A percentile compares a stretch with the other conserved stretches of the same genome.
Evolutionary conservation across 2,888 invertebrate species (phyloP).

Genomic region (Molorchus minor): DNA sequence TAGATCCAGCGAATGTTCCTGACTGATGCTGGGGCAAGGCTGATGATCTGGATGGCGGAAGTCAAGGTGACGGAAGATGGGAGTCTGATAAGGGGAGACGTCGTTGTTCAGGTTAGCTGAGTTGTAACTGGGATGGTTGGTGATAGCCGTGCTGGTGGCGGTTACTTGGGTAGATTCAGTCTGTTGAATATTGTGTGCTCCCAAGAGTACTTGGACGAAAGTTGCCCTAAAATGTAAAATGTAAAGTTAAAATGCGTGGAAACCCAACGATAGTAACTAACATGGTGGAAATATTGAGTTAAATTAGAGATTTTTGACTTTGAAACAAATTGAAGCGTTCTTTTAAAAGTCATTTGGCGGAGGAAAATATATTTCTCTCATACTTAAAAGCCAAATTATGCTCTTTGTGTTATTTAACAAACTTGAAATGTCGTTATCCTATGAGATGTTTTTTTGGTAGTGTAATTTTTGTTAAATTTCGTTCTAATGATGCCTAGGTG

Average conservation of each 20-base stretch:
- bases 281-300: too few species aligned
- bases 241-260: too few species aligned
- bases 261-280: slow-evolving; percentile 55
- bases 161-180: slow-evolving; percentile 44
- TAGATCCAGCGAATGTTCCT: slow-evolving; percentile 55
- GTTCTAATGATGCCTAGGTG: too few species aligned
- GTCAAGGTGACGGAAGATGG: slow-evolving; percentile 28
- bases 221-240: slow-evolving; percentile 5
- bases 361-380: too few species aligned
- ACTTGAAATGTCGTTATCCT: too few species aligned
- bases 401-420: too few species aligned
- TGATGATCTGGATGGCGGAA: slow-evolving; percentile 32
- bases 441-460: too few species aligned
- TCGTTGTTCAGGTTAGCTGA: slow-evolving; percentile 33
- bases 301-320: too few species aligned
- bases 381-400: too few species aligned
- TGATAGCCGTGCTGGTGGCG: slow-evolving; percentile 20
- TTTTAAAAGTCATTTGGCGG: too few species aligned
- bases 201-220: slow-evolving; percentile 2
- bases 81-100: slow-evolving; percentile 39
- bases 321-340: too few species aligned
- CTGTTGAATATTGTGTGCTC: slow-evolving; percentile 10
- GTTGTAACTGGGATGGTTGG: slow-evolving; percentile 37
- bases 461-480: too few species aligned
- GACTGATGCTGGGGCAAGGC: slow-evolving; percentile 40